Percentiles rank a stretch among this genome's conserved stretches.
These are phyloP conservation scores for Eugnorisma glareosa DNA, from an alignment of 2,888 invertebrate genomes.

Conservation along the genomic window DNA sequence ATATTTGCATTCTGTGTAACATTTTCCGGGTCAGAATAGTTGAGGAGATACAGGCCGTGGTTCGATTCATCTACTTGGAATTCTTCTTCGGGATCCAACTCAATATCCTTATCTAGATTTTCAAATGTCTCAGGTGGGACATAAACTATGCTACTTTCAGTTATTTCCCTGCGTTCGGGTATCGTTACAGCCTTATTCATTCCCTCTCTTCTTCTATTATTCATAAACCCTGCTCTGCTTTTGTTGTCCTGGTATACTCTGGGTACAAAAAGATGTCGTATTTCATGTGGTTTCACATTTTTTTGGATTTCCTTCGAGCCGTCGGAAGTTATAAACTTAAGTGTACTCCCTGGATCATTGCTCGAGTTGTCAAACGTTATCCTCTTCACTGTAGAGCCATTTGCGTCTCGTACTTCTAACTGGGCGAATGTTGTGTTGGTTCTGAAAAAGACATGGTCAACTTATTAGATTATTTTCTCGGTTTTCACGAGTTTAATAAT, in stretches of 20 bases:
- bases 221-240: slow-evolving; percentile 85
- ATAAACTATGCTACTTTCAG: slow-evolving; percentile 83
- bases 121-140: slow-evolving; percentile 88
- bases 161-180: slow-evolving; percentile 75
- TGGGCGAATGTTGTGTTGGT: slow-evolving; percentile 87
- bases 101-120: slow-evolving; percentile 85
- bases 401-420: slow-evolving; percentile 85
- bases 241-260: slow-evolving; percentile 83
- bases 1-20: slow-evolving; percentile 77
- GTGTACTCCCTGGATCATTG: slow-evolving; percentile 79
- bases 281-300: slow-evolving; percentile 86
- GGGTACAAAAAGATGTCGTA: slow-evolving; percentile 85
- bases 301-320: slow-evolving; percentile 83
- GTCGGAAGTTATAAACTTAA: slow-evolving; percentile 83
- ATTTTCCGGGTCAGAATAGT: slow-evolving; percentile 88
- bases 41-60: slow-evolving; percentile 88
- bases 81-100: slow-evolving; percentile 89
- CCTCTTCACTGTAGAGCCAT: slow-evolving; percentile 83
- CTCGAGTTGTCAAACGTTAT: slow-evolving; percentile 85
- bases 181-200: slow-evolving; percentile 75
- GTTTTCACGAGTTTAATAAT: not conserved
- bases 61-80: slow-evolving; percentile 90
- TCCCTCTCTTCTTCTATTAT: slow-evolving; percentile 82
- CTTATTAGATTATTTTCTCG: not conserved
- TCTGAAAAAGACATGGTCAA: slow-evolving; percentile 78